Evolutionary conservation across 2,797 vertebrate genomes (phyloP), one percentile per base, ranked within the genome.

Genomic region (Trematomus bernacchii): DNA sequence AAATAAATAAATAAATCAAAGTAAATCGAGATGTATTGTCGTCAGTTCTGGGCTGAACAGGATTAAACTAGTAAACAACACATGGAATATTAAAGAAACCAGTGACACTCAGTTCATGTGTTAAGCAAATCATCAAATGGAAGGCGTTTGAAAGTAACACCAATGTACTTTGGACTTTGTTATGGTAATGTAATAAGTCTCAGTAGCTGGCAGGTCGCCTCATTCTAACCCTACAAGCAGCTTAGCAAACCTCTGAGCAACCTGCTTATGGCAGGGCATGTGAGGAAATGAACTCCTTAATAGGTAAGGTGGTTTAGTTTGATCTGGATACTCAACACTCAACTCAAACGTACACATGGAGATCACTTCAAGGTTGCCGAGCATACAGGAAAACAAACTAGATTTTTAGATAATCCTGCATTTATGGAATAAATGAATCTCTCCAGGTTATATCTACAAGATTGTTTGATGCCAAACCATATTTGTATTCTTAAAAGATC

Each of bases 191-290:
- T 73, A 80, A 86, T 89, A 30, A 76, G 76, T 73, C n/a, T 68
- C 79, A 83, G 74, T 79, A 66, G 77, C 79, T 71, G 71, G 61
- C 55, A 75, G 80, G 83, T 67, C 83, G 52, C 82, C 82, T 84
- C 75, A 55, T 71, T 87, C 80, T 82, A 84, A 92, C 89, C 87
- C 87, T 77, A 87, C 89, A 95, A 94, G 93, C 87, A 80, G 92
- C 93, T 94, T 94, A 95, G 73, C 64, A 69, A 85, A 85, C 85
- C 64, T 86, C 88, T 89, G 85, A 87, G 82, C 92, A 93, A 87
- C 90, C 88, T 87, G 74, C 90, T 93, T 91, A 89, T 83, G 76
- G 75, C 55, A 74, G 83, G 76, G 30, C 88, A 79, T 82, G 79
- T 70, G 77, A 90, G 87, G 90, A 83, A 92, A 85, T 60, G n/a